A percentile compares a stretch with the other conserved stretches of the same genome.
Evolutionary conservation across 2,113 vertebrate species (phyloP).

Genomic region (Dermatemys mawii): DNA sequence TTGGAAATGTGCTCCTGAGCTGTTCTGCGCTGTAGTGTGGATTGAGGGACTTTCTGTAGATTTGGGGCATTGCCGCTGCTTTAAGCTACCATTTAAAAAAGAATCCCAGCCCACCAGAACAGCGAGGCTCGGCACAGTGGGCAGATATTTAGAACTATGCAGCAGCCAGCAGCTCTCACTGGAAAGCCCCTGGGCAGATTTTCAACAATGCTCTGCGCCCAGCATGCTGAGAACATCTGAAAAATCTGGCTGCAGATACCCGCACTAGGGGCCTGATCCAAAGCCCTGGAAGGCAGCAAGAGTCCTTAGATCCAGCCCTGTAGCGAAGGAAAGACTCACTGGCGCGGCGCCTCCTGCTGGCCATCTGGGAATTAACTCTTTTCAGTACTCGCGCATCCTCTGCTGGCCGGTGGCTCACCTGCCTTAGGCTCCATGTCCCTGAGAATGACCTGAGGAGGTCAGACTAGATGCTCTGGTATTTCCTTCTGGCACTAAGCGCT

Average conservation of each 20-base stretch:
- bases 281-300: background rate
- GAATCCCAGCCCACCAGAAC: background rate
- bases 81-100: background rate
- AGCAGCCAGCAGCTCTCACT: background rate
- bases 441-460: too few species aligned
- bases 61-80: background rate
- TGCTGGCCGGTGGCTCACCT: too few species aligned
- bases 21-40: background rate
- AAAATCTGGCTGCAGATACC: background rate
- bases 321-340: too few species aligned
- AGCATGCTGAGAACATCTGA: rapidly evolving
- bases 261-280: rapidly evolving
- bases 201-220: rapidly evolving
- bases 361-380: too few species aligned
- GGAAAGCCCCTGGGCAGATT: background rate
- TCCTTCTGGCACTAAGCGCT: background rate
- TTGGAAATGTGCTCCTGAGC: background rate
- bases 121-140: background rate
- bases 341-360: too few species aligned
- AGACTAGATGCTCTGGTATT: background rate
- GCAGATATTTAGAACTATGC: background rate
- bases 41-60: background rate
- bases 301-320: background rate
- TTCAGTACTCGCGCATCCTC: too few species aligned
- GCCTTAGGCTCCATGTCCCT: too few species aligned